Evolutionary conservation across 2,797 vertebrate species (phyloP).

Genomic region (Phalanger gymnotis): DNA sequence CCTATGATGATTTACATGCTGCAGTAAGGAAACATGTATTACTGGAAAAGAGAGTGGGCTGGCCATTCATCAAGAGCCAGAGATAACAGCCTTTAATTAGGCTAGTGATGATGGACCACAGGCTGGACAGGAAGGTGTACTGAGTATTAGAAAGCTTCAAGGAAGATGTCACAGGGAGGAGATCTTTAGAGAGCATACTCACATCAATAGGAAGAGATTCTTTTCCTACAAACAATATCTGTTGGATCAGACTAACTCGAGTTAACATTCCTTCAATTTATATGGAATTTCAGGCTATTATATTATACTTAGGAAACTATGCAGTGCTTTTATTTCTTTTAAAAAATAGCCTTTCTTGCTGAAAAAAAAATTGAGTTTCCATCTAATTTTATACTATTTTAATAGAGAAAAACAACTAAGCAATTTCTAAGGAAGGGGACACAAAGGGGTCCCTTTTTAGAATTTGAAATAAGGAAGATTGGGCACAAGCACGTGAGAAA

Average conservation of each 20-base stretch:
- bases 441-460: not conserved
- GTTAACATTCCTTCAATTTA: not conserved
- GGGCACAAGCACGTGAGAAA: not conserved
- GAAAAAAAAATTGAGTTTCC: not conserved
- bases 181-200: not conserved
- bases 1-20: not conserved
- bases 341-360: not conserved
- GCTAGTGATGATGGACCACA: not conserved
- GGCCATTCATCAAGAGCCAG: not conserved
- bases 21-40: not conserved
- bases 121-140: too few relatives aligned
- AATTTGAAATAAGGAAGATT: not conserved
- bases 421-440: not conserved
- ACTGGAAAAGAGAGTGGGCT: not conserved
- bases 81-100: not conserved
- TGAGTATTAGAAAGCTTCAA: not conserved
- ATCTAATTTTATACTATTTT: not conserved
- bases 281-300: not conserved
- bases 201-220: not conserved
- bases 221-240: not conserved
- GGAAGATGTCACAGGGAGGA: not conserved
- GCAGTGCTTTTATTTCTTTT: not conserved
- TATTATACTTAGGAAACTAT: not conserved
- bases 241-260: not conserved
- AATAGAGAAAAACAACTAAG: not conserved